Evolutionary conservation across 2,888 invertebrate species (phyloP).

Genomic region (Sminthurides aquaticus): DNA sequence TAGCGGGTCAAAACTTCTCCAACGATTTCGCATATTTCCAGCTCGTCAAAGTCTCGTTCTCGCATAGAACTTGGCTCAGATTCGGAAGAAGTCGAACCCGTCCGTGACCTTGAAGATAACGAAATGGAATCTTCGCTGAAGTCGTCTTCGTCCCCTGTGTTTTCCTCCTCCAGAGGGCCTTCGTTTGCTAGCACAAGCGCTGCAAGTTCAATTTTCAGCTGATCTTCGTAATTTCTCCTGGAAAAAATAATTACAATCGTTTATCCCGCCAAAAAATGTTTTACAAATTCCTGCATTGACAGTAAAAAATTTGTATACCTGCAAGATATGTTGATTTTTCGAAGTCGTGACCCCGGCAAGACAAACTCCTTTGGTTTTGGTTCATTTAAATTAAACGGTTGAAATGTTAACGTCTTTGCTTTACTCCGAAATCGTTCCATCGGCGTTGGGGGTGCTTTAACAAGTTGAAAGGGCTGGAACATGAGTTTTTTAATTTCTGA

Average conservation of each 20-base stretch:
- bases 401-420: not conserved
- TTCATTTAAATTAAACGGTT: slow-evolving; percentile 5
- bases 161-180: not conserved
- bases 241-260: not conserved
- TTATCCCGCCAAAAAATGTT: too few species aligned
- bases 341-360: slow-evolving; percentile 5
- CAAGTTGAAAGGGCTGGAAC: not conserved
- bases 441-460: not conserved
- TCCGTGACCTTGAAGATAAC: not conserved
- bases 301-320: slow-evolving; percentile 4
- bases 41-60: slow-evolving; percentile 2
- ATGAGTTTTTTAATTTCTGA: not conserved
- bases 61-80: not conserved
- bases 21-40: slow-evolving; percentile 1
- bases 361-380: not conserved
- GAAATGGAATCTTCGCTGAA: not conserved
- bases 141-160: not conserved
- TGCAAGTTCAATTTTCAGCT: not conserved
- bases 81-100: not conserved
- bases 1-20: not conserved
- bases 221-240: slow-evolving; percentile 14
- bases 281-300: not conserved
- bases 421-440: not conserved
- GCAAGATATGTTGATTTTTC: not conserved
- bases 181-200: not conserved